Base-by-base conservation (phyloP, 2,888 invertebrate genomes). In the Dasypolia templi region DNA sequence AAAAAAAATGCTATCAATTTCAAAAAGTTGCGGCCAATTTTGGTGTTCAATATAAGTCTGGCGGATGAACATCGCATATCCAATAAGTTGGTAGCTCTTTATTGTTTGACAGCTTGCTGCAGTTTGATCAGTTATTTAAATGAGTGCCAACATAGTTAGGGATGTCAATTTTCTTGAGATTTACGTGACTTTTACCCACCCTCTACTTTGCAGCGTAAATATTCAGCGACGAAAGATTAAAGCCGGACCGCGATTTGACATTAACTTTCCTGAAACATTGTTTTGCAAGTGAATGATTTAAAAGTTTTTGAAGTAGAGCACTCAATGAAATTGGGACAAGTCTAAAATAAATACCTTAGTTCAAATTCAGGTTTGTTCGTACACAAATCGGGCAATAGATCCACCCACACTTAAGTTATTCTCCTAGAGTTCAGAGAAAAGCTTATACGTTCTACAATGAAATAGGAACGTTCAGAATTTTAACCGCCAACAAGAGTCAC, bases 41-140 rank as follows among this genome's bases (percentile, higher is more conserved):
- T 88, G 87, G 86, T 89, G 88, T 91, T 90, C 90, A 89, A 90
- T 88, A 88, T 91, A 89, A 91, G 92, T 89, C 90, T 81, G 80
- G 22, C 67, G 89, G 90, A 92, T 92, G 92, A 89, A 85, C 88
- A 84, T 82, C 82, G 92, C 93, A 93, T 93, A 92, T 89, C 89
- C 90, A 93, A 92, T 92, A 91, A 92, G 90, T 88, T 88, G 83
- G 86, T 81, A 86, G 83, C 83, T 91, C 89, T 86, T 93, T 93
- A 93, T 92, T 92, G 91, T 91, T 91, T 93, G 94, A 94, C 93
- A 92, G 89, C 90, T 89, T 90, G 79, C 84, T 89, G 88, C 85
- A 92, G 90, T 93, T 93, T 92, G 93, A 95, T 94, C 93, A 92
- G 92, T 91, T 94, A 95, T 95, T 95, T 93, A 94, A 95, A 95